Evolutionary conservation across 2,797 vertebrate species (phyloP).

Genomic region (Perodicticus potto): DNA sequence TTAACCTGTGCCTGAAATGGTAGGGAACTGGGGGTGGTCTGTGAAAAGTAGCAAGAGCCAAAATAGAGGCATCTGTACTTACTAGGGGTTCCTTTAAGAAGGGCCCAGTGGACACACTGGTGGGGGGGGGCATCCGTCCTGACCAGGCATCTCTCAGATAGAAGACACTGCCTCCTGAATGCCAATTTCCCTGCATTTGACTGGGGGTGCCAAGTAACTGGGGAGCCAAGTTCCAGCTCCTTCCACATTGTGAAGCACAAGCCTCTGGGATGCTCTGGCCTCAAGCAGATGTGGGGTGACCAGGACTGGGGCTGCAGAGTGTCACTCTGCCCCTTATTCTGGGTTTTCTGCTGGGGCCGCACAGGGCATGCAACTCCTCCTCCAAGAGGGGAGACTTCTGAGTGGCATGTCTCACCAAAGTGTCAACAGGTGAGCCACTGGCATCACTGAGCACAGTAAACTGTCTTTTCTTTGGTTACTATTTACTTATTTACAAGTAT

Average conservation of each 20-base stretch:
- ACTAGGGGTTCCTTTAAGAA: not conserved
- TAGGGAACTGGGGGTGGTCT: not conserved
- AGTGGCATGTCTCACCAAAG: accelerated
- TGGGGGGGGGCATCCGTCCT: too few species aligned
- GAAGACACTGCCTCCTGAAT: not conserved
- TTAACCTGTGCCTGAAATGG: accelerated
- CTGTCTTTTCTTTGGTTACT: not conserved
- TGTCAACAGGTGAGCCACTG: not conserved
- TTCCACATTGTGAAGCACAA: accelerated
- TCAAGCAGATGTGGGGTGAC: accelerated
- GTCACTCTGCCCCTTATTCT: not conserved
- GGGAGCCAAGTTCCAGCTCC: not conserved
- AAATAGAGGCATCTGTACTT: accelerated
- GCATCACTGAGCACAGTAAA: accelerated
- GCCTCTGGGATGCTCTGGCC: not conserved
- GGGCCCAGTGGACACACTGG: not conserved
- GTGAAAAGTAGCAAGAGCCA: not conserved
- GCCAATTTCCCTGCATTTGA: not conserved
- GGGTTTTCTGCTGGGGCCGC: not conserved
- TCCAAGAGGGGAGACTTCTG: not conserved
- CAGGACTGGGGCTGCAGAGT: not conserved
- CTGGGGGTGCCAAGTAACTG: accelerated
- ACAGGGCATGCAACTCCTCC: not conserved
- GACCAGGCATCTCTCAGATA: accelerated
- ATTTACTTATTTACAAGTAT: not conserved